Conservation (phyloP, 1,140 invertebrate genomes). For the Proctacanthus coquilletti region DNA sequence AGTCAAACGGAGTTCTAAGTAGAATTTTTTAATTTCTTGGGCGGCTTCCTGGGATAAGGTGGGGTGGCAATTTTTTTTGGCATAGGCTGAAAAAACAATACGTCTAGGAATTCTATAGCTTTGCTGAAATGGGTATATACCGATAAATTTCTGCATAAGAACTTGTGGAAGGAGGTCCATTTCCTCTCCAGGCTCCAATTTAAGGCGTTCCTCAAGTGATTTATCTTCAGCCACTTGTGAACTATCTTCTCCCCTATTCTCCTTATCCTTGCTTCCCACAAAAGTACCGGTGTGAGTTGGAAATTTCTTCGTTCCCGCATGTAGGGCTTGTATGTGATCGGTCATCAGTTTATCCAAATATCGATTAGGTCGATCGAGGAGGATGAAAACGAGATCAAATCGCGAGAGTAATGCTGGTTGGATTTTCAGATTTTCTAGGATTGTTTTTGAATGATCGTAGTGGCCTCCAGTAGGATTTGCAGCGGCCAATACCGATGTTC, state of each 20-base stretch:
- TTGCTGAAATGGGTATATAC: conserved; percentile 1
- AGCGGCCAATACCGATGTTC: conserved; percentile 76
- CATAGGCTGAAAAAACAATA: conserved; percentile 42
- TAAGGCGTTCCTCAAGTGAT: conserved; percentile 40
- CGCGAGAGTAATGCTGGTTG: conserved; percentile 70
- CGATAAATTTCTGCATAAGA: conserved; percentile 76
- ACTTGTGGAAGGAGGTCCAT: conserved; percentile 57
- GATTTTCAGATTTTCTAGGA: conserved; percentile 82
- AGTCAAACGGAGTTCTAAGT: conserved; percentile 56
- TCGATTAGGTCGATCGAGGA: conserved; percentile 70
- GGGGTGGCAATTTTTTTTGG: conserved; percentile 75
- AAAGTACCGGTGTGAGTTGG: neutral
- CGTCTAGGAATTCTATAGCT: no score
- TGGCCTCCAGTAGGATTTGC: conserved; percentile 82
- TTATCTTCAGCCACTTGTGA: conserved; percentile 11
- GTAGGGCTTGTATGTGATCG: conserved; percentile 19
- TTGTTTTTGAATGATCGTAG: conserved; percentile 75
- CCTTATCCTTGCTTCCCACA: neutral
- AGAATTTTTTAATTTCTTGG: conserved; percentile 59
- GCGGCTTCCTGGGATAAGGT: conserved; percentile 55
- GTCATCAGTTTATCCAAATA: conserved; percentile 32
- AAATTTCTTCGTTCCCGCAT: conserved; percentile 17
- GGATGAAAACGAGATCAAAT: conserved; percentile 87
- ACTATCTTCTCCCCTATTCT: no score
- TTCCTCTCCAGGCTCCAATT: conserved; percentile 38